Percentiles rank a stretch among this genome's conserved stretches.
Evolutionary conservation across 1,140 invertebrate species (phyloP).

Genomic region (Nebria ingens): DNA sequence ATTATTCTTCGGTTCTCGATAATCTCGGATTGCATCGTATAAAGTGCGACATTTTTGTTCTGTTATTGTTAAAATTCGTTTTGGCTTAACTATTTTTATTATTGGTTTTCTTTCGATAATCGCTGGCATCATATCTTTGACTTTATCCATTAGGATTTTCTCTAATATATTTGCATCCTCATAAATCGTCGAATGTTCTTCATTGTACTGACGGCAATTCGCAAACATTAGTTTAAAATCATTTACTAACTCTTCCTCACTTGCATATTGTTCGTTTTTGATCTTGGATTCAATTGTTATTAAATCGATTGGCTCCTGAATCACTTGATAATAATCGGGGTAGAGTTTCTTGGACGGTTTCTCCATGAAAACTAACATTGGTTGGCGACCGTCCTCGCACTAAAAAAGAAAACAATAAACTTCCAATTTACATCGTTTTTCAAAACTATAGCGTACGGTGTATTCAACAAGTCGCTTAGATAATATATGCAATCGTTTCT

Average conservation of each 20-base stretch:
- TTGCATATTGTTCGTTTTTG: constrained; percentile 53
- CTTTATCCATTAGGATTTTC: constrained; percentile 70
- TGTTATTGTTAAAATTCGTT: constrained; percentile 44
- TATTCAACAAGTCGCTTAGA: constrained; percentile 69
- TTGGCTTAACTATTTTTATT: constrained; percentile 34
- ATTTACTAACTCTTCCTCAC: constrained; percentile 46
- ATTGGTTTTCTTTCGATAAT: constrained; percentile 23
- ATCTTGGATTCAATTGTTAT: constrained; percentile 87
- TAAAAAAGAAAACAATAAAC: constrained; percentile 25
- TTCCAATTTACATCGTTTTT: constrained; percentile 9
- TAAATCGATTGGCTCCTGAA: constrained; percentile 91
- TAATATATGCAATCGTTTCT: constrained; percentile 61
- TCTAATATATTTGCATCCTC: constrained; percentile 87
- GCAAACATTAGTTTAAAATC: constrained; percentile 82
- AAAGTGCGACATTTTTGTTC: constrained; percentile 75
- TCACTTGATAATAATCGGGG: constrained; percentile 93
- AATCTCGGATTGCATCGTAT: constrained; percentile 83
- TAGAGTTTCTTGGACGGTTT: constrained; percentile 93
- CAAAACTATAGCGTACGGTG: constrained; percentile 43
- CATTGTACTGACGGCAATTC: constrained; percentile 93
- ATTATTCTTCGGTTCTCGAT: constrained; percentile 73
- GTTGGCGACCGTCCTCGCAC: constrained; percentile 71
- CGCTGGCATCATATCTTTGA: constrained; percentile 49
- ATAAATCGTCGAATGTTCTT: constrained; percentile 89
- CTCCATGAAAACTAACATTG: constrained; percentile 90